phyloP scores from a whole-genome alignment of 1,140 invertebrate species.

The Gonatopus flavifemur region DNA sequence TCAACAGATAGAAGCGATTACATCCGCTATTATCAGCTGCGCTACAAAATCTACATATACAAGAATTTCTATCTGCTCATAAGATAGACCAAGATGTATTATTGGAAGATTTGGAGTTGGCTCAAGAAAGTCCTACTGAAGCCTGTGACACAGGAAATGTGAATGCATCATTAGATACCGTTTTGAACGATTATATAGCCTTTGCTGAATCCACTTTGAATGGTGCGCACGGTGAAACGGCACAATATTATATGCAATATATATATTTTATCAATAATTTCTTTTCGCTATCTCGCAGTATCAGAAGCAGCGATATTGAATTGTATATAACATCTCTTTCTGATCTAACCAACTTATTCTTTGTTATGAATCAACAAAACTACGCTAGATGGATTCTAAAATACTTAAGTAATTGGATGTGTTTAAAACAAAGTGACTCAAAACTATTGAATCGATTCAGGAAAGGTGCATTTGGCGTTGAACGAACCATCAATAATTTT shows the following conservation, averaged over 20 bases:
- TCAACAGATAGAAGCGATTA: conserved; percentile 54
- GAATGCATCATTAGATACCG: neutral
- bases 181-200: conserved; percentile 18
- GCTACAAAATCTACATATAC: conserved; percentile 7
- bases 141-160: neutral
- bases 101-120: neutral
- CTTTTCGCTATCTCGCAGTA: conserved; percentile 17
- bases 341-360: conserved; percentile 1
- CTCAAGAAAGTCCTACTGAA: too few relatives aligned
- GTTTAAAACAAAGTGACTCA: conserved; percentile 31
- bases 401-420: conserved; percentile 6
- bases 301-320: conserved; percentile 25
- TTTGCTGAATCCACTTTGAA: conserved; percentile 7
- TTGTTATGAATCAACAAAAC: neutral
- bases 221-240: conserved; percentile 12
- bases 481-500: conserved; percentile 31
- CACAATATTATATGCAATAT: conserved; percentile 12
- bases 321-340: neutral
- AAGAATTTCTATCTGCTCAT: neutral
- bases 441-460: conserved; percentile 10
- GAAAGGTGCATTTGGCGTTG: conserved; percentile 20
- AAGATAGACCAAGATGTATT: neutral
- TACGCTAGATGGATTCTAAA: neutral
- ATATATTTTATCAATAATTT: conserved; percentile 7
- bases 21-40: conserved; percentile 32